Evolutionary conservation across 2,113 vertebrate genomes (phyloP).

Genomic region (Macrotis lagotis): DNA sequence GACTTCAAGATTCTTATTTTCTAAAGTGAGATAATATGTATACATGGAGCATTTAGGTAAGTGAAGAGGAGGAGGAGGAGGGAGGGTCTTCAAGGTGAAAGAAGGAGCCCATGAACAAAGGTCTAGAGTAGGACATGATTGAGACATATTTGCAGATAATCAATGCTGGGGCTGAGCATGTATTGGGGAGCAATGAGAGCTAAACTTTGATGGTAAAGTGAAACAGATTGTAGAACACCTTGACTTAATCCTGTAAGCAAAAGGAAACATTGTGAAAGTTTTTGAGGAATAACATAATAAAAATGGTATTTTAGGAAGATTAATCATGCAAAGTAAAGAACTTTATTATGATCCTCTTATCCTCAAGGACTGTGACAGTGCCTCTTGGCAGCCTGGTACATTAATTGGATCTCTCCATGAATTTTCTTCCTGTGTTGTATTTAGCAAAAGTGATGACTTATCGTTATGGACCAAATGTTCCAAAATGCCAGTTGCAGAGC

Average conservation of each 20-base stretch:
- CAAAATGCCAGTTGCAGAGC: slow-evolving; percentile 58
- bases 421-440: slow-evolving; percentile 35
- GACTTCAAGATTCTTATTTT: background rate
- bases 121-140: background rate
- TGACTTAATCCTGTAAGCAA: background rate
- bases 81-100: background rate
- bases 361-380: background rate
- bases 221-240: background rate
- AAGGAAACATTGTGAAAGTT: background rate
- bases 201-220: background rate
- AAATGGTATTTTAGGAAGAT: background rate
- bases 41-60: background rate
- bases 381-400: slow-evolving; percentile 35
- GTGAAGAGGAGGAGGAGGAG: slow-evolving; percentile 18
- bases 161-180: background rate
- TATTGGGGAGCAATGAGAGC: background rate
- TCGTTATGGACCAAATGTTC: slow-evolving; percentile 61
- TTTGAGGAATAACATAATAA: background rate
- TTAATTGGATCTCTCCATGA: slow-evolving; percentile 63
- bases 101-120: background rate
- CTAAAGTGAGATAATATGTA: background rate
- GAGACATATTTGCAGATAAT: background rate
- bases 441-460: slow-evolving; percentile 67
- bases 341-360: background rate
- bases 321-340: background rate